Evolutionary conservation across 1,140 invertebrate genomes (phyloP).

Genomic region (Meteorus sp.): DNA sequence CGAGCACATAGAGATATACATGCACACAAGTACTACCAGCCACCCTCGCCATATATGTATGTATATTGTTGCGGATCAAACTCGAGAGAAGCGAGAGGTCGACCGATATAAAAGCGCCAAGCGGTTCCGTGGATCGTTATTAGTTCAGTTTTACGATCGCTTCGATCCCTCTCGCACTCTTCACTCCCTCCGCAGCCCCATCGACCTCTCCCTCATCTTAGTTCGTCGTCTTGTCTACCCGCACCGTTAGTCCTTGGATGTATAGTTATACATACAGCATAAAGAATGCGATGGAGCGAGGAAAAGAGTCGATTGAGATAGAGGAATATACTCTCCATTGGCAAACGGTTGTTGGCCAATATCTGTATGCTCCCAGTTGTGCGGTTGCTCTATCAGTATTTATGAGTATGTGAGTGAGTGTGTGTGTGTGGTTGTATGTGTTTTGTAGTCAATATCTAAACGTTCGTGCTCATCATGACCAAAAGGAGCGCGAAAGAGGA

Average conservation of each 20-base stretch:
- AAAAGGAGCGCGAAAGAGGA: background rate
- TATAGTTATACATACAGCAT: background rate
- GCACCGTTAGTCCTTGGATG: constrained; percentile 5
- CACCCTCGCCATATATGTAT: too few relatives aligned
- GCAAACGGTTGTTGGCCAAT: constrained; percentile 11
- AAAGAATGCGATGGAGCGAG: background rate
- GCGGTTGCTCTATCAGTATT: too few relatives aligned
- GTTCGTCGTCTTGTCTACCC: constrained; percentile 6
- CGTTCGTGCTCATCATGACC: background rate
- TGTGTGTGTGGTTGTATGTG: too few relatives aligned
- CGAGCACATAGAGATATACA: too few relatives aligned
- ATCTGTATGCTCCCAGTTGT: background rate
- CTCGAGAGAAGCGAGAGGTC: constrained; percentile 23
- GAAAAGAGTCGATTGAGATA: constrained; percentile 13
- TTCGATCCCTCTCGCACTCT: background rate
- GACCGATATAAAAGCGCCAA: constrained; percentile 24
- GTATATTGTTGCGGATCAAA: constrained; percentile 3
- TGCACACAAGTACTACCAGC: too few relatives aligned
- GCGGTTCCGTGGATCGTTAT: constrained; percentile 23
- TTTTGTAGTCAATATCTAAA: background rate
- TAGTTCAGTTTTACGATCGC: constrained; percentile 26
- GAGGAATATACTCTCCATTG: constrained; percentile 9
- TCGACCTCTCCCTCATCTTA: too few relatives aligned
- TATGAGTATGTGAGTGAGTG: too few relatives aligned
- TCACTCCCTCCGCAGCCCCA: too few relatives aligned